Percentiles rank a stretch among this genome's conserved stretches.
These are phyloP conservation scores for Eucidaris tribuloides DNA, from an alignment of 35 echinoderm and acorn worm genomes.

Conservation along the genomic window DNA sequence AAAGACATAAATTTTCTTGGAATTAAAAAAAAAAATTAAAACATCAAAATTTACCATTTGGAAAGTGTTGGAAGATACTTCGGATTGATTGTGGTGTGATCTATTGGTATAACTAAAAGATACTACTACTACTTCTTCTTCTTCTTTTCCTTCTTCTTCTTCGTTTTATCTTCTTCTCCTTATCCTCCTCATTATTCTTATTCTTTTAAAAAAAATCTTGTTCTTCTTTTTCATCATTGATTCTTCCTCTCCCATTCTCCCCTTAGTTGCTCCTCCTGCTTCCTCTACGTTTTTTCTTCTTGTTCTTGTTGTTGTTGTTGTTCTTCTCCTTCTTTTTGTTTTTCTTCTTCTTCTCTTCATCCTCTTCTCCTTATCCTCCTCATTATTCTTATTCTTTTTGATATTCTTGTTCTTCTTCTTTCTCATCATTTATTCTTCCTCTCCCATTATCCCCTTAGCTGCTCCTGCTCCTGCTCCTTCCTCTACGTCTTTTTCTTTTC, in stretches of 20 bases:
- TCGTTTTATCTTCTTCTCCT: not conserved
- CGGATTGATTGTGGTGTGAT: too few species aligned
- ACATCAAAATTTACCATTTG: too few species aligned
- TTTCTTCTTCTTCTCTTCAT: not conserved
- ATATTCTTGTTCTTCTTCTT: not conserved
- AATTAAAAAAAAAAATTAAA: too few species aligned
- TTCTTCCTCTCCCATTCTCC: not conserved
- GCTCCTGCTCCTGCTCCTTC: not conserved
- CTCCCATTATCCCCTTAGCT: not conserved
- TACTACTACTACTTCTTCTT: too few species aligned
- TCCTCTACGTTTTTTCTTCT: not conserved
- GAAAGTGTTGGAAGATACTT: too few species aligned
- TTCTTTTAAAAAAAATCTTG: too few species aligned
- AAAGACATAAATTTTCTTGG: too few species aligned
- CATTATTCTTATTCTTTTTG: not conserved
- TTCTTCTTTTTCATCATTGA: not conserved
- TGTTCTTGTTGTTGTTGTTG: not conserved
- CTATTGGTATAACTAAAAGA: too few species aligned
- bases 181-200: not conserved
- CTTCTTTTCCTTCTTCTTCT: not conserved
- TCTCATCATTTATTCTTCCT: not conserved
- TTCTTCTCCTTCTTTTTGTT: not conserved
- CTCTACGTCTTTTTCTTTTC: not conserved
- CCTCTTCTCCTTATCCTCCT: not conserved
- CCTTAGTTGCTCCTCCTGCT: not conserved